These are phyloP conservation scores for Cygnus olor DNA, from an alignment of 2,797 vertebrate genomes.

Conservation along the genomic window DNA sequence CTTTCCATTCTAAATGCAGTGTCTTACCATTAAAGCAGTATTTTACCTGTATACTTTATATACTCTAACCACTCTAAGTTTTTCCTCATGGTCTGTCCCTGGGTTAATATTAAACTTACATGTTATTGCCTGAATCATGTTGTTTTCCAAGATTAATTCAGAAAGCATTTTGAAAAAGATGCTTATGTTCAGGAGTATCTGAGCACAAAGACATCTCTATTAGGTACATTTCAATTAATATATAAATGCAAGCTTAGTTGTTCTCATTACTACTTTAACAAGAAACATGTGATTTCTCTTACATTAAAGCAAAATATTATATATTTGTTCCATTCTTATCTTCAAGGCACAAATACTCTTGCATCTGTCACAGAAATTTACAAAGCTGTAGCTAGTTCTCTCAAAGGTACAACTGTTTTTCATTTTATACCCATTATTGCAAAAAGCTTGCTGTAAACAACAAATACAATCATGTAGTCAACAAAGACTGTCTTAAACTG, in stretches of 20 bases:
- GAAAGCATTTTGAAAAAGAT: background rate
- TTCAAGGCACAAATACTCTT: background rate
- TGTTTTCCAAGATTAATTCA: background rate
- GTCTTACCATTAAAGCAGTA: background rate
- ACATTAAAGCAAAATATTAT: background rate
- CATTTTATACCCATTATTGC: background rate
- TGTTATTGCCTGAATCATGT: background rate
- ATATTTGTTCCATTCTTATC: background rate
- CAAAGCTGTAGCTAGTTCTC: background rate
- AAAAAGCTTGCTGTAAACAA: background rate
- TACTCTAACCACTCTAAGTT: background rate
- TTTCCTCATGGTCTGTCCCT: background rate
- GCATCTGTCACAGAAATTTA: background rate
- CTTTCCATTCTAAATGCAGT: background rate
- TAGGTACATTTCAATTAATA: background rate
- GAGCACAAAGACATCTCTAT: background rate
- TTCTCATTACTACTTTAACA: background rate
- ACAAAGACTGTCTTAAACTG: background rate
- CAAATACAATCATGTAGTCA: background rate
- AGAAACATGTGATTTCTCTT: background rate
- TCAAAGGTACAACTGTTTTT: background rate
- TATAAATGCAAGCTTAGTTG: background rate
- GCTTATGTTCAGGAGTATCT: background rate
- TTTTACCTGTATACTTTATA: background rate
- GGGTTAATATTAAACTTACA: accelerated